Base-by-base conservation (phyloP, 2,797 vertebrate genomes). In the Sardinella longiceps region DNA sequence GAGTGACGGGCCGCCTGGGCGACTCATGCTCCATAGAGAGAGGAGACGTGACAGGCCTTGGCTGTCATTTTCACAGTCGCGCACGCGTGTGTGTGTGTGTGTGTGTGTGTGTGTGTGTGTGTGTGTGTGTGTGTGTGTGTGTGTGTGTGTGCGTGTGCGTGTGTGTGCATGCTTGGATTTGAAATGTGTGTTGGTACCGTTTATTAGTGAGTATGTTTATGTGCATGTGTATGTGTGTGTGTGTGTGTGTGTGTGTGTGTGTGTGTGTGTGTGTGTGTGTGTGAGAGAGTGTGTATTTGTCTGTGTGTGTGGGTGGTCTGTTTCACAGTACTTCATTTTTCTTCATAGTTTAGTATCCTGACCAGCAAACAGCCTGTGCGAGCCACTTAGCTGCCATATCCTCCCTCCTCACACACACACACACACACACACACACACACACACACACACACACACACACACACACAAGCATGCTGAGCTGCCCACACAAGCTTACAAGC, bases 31-130 rank as follows among this genome's bases (percentile, higher is more conserved):
- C 88, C 80, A 87, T 74, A 82, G 95, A 96, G 96, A 94, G 96
- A 94, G 96, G 96, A 96, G 95, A 90, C 86, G 86, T 90, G 90
- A 92, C 89, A 91, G 94, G 91, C 92, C 95, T 92, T 92, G 91
- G 94, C 86, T 90, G 91, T 93, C 92, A 81, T 86, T 88, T 87
- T 45, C 83, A 81, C 25, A 10, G 18, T 28, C 46, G 81, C 46
- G 80, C 45, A 88, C 91, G 89, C 85, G 87, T 84, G 82, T 81
- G 83, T 86, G 45, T 87, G 63, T 53, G 66, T 82, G 58, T 66
- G 81, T 20, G 58, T 87, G 86, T 53, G 45, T 82, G 86, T 84
- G 81, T 80, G 28, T 70, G 25, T 50, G 25, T 63, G 56, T 46
- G 39, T 48, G 56, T 50, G 66, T 39, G 9, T 37, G 25, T 48